Evolutionary conservation across 2,113 vertebrate species (phyloP), one percentile per base, ranked within the genome.

Genomic region (Ptychochromis oligacanthus): DNA sequence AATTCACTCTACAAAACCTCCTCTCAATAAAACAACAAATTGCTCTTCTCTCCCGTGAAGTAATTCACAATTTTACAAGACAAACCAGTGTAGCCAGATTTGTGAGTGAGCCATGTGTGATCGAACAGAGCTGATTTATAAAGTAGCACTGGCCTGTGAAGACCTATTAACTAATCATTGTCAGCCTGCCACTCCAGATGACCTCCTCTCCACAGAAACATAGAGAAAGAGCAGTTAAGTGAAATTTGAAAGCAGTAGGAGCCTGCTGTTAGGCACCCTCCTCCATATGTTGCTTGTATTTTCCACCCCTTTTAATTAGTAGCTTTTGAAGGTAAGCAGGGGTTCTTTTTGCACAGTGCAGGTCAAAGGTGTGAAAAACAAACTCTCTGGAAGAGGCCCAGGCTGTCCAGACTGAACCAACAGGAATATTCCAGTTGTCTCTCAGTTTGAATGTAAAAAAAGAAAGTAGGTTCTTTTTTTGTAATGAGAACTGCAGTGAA

Each of bases 81-180:
- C 43, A 61, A 60, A 67, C 24, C 38, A 12, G 12, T 15, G 12
- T 15, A 15, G 34, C 11, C 79, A 64, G 43, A 57, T 76, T 67
- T 83, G 67, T 28, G 60, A 74, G 24, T 20, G 75, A 76, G 64
- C 54, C 26, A 26, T 55, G 62, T 58, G 70, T 26, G 83, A 89
- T 80, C 85, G 82, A 85, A 14, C 77, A 59, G 46, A 58, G 79
- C 57, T 26, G 55, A 79, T 81, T 86, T 72, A 67, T 80, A 67
- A 89, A 84, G 64, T 87, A 80, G 75, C 46, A 17, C 83, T 59
- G 57, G 82, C 87, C 80, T 86, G 81, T 89, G 82, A 91, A 88
- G 78, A 77, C 85, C 90, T 87, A 81, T 91, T 89, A 89, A 83
- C 70, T 81, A 90, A 91, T 91, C 87, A 88, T 70, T 87, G 90